A percentile compares a stretch with the other conserved stretches of the same genome.
Evolutionary conservation across 2,888 invertebrate species (phyloP).

Genomic region (Hermaeophaga mercurialis): DNA sequence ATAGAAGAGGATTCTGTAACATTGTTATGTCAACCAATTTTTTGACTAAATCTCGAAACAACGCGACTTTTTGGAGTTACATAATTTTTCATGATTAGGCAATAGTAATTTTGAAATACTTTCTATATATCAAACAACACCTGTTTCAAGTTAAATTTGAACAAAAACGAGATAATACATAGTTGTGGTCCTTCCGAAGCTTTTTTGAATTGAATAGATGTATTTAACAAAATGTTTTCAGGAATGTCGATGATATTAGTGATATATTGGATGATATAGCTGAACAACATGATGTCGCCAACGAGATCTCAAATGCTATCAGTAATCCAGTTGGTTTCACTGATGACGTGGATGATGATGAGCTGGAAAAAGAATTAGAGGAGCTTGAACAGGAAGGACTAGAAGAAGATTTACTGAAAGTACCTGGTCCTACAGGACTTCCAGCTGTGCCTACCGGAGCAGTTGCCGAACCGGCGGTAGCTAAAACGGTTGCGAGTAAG

Average conservation of each 20-base stretch:
- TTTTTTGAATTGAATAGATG: too few species aligned
- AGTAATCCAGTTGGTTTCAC: conserved; percentile 94
- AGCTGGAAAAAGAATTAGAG: conserved; percentile 83
- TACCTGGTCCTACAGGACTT: conserved; percentile 71
- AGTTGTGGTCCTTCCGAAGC: too few species aligned
- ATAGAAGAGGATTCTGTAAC: too few species aligned
- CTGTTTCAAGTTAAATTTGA: too few species aligned
- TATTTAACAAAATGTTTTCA: too few species aligned
- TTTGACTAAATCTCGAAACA: too few species aligned
- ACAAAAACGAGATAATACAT: too few species aligned
- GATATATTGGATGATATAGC: conserved; percentile 99
- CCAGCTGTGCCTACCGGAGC: conserved; percentile 71
- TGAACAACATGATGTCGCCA: conserved; percentile 97
- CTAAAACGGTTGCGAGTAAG: conserved; percentile 51
- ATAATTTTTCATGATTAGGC: too few species aligned
- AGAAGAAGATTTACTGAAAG: conserved; percentile 80
- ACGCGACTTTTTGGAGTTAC: too few species aligned
- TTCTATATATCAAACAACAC: too few species aligned
- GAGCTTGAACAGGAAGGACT: conserved; percentile 88
- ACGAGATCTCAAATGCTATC: conserved; percentile 98
- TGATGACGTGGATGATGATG: conserved; percentile 88
- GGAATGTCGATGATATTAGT: conserved; percentile 97
- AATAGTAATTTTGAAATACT: too few species aligned
- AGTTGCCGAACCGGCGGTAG: conserved; percentile 37
- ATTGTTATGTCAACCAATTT: too few species aligned